Conservation (phyloP, 2,888 invertebrate species). For the Pterobdella sp. region DNA sequence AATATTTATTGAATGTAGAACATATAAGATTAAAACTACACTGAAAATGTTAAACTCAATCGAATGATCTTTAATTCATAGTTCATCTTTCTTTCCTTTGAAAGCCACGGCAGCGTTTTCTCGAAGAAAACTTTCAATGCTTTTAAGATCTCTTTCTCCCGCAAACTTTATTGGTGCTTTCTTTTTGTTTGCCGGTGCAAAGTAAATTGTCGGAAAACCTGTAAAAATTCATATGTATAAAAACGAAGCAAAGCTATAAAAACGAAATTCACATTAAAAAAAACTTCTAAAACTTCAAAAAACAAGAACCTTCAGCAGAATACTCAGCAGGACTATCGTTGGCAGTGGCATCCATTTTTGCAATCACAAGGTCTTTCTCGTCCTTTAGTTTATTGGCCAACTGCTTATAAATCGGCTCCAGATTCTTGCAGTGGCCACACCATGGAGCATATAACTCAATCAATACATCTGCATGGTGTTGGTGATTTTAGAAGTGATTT, state of each 20-base stretch:
- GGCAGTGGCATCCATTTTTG: slow-evolving; percentile 53
- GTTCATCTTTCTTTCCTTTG: slow-evolving; percentile 19
- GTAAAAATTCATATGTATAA: no score
- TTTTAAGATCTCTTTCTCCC: slow-evolving; percentile 47
- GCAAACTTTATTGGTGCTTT: slow-evolving; percentile 49
- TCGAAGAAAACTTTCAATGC: slow-evolving; percentile 46
- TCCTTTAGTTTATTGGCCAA: slow-evolving; percentile 44
- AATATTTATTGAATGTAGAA: not conserved
- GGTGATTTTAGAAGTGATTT: not conserved
- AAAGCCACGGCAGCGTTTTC: slow-evolving; percentile 43
- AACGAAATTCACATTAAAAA: no score
- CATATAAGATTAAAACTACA: no score
- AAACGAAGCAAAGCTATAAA: no score
- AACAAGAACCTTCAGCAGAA: slow-evolving; percentile 17
- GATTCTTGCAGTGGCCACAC: slow-evolving; percentile 57
- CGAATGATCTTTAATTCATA: no score
- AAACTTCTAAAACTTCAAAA: no score
- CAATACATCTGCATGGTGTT: slow-evolving; percentile 50
- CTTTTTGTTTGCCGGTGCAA: slow-evolving; percentile 49
- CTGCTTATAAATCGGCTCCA: slow-evolving; percentile 54
- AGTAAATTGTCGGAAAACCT: slow-evolving; percentile 56
- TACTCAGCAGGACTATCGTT: slow-evolving; percentile 53
- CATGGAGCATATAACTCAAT: slow-evolving; percentile 59
- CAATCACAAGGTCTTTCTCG: slow-evolving; percentile 46
- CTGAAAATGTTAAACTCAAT: no score